These are phyloP conservation scores for Megaceryle torquata DNA, from an alignment of 2,113 vertebrate species.

Conservation along the genomic window DNA sequence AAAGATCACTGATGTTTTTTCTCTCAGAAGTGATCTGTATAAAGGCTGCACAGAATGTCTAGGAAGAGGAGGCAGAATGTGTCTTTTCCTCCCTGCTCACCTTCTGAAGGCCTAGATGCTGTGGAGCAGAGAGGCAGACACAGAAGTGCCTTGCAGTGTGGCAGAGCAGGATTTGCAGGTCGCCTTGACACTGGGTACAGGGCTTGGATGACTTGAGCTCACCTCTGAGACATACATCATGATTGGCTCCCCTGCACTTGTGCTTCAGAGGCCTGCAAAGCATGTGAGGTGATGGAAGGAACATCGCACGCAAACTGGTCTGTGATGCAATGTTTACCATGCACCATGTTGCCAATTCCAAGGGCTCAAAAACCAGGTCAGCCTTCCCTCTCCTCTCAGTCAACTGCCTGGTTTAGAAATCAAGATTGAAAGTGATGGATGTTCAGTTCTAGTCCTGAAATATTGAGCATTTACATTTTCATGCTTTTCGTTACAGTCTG, in stretches of 20 bases:
- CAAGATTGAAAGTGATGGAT: conserved; percentile 30
- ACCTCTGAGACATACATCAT: neutral
- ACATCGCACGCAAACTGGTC: neutral
- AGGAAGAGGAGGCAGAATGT: neutral
- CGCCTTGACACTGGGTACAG: neutral
- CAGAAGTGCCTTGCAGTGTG: neutral
- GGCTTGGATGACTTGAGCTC: neutral
- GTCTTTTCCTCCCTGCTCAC: neutral
- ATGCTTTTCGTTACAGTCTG: neutral
- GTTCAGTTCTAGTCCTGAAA: conserved; percentile 8
- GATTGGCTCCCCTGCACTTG: neutral
- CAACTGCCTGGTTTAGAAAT: neutral
- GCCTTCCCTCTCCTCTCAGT: neutral
- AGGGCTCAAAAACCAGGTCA: conserved; percentile 55
- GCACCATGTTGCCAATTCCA: neutral
- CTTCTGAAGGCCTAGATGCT: neutral
- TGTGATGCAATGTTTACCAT: neutral
- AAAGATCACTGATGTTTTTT: neutral
- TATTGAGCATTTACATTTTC: neutral
- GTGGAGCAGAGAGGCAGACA: neutral
- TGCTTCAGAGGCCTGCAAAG: neutral
- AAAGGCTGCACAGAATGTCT: neutral
- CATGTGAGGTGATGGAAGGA: neutral
- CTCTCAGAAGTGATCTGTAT: neutral
- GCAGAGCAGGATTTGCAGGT: neutral